These are phyloP conservation scores for Aphodius granarius DNA, from an alignment of 2,888 invertebrate genomes.

Conservation along the genomic window DNA sequence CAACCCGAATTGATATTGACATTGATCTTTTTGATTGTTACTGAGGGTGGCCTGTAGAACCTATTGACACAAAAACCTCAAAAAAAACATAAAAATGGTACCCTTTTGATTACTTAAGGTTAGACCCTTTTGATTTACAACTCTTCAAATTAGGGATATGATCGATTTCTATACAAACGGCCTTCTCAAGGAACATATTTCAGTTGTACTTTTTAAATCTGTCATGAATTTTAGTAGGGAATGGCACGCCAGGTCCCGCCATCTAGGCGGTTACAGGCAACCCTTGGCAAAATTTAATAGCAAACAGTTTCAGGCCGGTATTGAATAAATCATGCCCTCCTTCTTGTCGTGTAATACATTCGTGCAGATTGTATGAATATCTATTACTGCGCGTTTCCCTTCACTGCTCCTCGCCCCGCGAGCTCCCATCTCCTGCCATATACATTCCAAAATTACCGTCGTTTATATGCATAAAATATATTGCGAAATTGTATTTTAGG, in stretches of 20 bases:
- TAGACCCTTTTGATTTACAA: too few species aligned
- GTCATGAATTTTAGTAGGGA: constrained; percentile 3
- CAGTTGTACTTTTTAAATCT: constrained; percentile 4
- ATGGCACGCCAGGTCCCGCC: neutral
- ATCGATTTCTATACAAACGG: too few species aligned
- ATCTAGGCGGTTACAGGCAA: neutral
- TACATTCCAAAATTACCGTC: constrained; percentile 3
- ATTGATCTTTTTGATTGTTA: too few species aligned
- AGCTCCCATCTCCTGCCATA: neutral
- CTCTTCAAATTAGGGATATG: too few species aligned
- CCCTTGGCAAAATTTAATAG: constrained; percentile 4
- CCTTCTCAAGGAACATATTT: constrained; percentile 2
- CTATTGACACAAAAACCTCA: too few species aligned
- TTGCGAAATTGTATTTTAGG: constrained; percentile 1
- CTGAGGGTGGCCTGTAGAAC: too few species aligned
- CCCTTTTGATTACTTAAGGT: too few species aligned
- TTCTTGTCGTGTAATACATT: constrained; percentile 12
- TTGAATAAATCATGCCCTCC: constrained; percentile 8
- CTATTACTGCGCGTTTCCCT: constrained; percentile 2
- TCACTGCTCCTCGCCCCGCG: neutral
- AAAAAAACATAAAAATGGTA: too few species aligned
- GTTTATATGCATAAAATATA: constrained; percentile 13
- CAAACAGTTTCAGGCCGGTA: constrained; percentile 2
- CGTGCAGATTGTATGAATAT: constrained; percentile 14
- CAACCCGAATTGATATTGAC: too few species aligned